phyloP scores from a whole-genome alignment of 23 tunicate species.

The Halocynthia roretzi region DNA sequence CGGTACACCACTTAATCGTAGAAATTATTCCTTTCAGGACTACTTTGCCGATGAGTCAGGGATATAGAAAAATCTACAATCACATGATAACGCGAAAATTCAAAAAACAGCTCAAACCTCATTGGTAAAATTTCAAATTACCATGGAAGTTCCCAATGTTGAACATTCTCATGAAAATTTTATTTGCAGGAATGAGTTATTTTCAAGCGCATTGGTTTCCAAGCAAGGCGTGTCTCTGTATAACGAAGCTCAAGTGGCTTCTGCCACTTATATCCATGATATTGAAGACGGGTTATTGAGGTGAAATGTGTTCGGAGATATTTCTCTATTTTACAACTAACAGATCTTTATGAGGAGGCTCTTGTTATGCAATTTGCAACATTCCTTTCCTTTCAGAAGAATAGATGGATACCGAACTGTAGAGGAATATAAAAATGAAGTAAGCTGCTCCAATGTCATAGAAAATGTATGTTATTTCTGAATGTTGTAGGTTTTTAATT shows the following conservation, averaged over 20 bases:
- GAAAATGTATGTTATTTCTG: conserved; percentile 12
- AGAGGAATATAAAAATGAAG: conserved; percentile 30
- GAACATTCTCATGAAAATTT: too few relatives aligned
- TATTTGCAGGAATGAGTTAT: neutral
- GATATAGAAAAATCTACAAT: conserved; percentile 52
- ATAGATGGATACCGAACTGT: conserved; percentile 49
- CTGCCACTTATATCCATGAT: conserved; percentile 53
- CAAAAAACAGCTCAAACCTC: conserved; percentile 49
- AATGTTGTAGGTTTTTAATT: too few relatives aligned
- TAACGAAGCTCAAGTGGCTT: conserved; percentile 50
- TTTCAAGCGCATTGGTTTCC: conserved; percentile 48
- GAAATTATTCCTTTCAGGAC: conserved; percentile 11
- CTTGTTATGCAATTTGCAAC: too few relatives aligned
- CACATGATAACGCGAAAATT: conserved; percentile 47
- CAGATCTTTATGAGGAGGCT: too few relatives aligned
- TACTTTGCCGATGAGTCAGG: conserved; percentile 33
- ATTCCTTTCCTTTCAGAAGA: conserved; percentile 27
- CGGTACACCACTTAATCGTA: too few relatives aligned
- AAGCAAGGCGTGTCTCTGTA: neutral
- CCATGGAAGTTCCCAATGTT: too few relatives aligned
- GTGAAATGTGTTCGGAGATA: conserved; percentile 20
- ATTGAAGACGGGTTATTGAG: conserved; percentile 78
- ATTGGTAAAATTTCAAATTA: conserved; percentile 35
- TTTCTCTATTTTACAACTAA: too few relatives aligned
- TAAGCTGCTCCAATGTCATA: conserved; percentile 49